Evolutionary conservation across 2,888 invertebrate genomes (phyloP).

Genomic region (Pinctada fucata): DNA sequence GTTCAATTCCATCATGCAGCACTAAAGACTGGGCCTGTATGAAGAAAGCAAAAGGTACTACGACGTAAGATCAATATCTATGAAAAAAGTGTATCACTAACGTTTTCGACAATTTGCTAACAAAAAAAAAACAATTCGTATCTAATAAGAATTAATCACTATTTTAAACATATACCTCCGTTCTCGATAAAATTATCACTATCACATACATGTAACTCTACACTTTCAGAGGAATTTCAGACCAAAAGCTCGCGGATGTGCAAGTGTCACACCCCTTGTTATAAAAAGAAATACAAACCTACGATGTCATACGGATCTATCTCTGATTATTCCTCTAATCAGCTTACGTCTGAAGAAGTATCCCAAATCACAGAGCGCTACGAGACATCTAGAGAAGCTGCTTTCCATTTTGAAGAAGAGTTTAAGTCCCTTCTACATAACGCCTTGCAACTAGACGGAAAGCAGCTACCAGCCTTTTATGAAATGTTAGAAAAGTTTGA

Average conservation of each 20-base stretch:
- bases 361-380: not conserved
- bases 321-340: constrained; percentile 1
- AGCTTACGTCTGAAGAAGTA: not conserved
- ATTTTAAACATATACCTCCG: no score
- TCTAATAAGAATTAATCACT: no score
- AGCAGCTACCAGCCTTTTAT: not conserved
- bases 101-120: no score
- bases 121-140: no score
- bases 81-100: no score
- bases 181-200: no score
- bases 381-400: not conserved
- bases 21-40: no score
- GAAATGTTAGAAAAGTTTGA: not conserved
- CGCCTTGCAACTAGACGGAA: not conserved
- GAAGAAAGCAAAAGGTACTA: no score
- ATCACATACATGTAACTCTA: no score
- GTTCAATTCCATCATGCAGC: no score
- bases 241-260: not conserved
- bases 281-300: not conserved
- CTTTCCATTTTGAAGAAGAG: not conserved
- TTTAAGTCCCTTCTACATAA: not conserved
- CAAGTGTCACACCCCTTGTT: not conserved
- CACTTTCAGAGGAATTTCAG: not conserved
- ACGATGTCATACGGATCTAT: constrained; percentile 4
- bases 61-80: no score